Conservation (phyloP, 1,140 invertebrate genomes). For the Drosophila oshimai region DNA sequence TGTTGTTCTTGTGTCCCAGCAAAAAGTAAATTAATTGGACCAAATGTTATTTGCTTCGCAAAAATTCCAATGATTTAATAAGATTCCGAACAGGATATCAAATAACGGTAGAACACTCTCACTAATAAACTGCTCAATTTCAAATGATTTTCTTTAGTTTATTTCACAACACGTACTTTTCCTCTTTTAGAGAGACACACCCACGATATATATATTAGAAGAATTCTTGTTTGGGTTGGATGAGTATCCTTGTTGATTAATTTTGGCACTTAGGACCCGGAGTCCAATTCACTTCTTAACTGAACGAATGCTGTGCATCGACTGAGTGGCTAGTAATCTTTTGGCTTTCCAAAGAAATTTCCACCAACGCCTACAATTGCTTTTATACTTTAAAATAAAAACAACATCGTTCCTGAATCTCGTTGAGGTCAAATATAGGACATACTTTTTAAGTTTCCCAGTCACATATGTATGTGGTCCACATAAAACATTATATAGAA, state of each 20-base stretch:
- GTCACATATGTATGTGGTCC: neutral
- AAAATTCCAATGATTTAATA: conserved; percentile 10
- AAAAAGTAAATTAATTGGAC: conserved; percentile 66
- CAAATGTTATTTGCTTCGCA: conserved; percentile 46
- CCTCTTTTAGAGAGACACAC: conserved; percentile 17
- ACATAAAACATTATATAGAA: conserved; percentile 16
- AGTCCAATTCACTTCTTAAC: conserved; percentile 60
- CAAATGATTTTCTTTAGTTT: neutral
- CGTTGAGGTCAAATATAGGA: conserved; percentile 77
- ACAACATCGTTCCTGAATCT: conserved; percentile 55
- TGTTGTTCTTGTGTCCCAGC: conserved; percentile 21
- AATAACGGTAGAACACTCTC: conserved; percentile 10
- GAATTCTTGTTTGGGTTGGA: neutral
- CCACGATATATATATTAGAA: conserved; percentile 7
- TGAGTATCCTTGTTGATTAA: conserved; percentile 31
- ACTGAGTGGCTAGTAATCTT: conserved; percentile 59
- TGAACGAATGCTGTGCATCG: conserved; percentile 55
- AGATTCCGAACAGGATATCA: conserved; percentile 19
- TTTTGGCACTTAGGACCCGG: conserved; percentile 22
- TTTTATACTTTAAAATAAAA: conserved; percentile 64
- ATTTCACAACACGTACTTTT: conserved; percentile 39
- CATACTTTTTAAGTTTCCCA: conserved; percentile 39
- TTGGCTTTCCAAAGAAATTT: conserved; percentile 67
- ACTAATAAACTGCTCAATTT: conserved; percentile 14
- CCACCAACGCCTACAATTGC: conserved; percentile 73